phyloP scores from a whole-genome alignment of 92 coral and sea anemone genomes.

The Micromussa lordhowensis region DNA sequence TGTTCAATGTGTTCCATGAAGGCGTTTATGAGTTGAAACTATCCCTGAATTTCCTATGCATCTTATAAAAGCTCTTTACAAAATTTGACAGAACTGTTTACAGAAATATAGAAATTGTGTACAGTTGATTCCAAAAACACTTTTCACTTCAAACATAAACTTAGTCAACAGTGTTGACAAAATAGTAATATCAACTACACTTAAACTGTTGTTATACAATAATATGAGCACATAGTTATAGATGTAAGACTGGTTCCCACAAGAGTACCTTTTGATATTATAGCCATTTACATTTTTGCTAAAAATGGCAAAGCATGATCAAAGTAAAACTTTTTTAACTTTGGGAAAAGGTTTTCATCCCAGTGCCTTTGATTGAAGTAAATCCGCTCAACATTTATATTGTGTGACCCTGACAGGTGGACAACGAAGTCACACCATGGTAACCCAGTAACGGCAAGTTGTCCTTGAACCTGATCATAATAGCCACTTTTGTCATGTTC shows the following conservation, averaged over 20 bases:
- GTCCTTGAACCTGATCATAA: constrained; percentile 63
- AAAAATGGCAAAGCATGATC: constrained; percentile 3
- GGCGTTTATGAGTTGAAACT: no score
- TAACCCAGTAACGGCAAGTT: constrained; percentile 60
- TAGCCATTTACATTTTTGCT: neutral
- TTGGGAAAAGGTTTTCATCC: neutral
- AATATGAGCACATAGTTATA: neutral
- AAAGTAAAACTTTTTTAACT: constrained; percentile 2
- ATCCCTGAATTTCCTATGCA: constrained; percentile 4
- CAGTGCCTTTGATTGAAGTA: constrained; percentile 5
- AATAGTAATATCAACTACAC: constrained; percentile 1
- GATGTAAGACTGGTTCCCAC: neutral
- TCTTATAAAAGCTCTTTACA: neutral
- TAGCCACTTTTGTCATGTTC: constrained; percentile 61
- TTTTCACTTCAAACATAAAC: constrained; percentile 3
- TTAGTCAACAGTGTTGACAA: neutral
- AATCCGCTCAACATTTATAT: constrained; percentile 31
- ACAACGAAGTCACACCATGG: constrained; percentile 68
- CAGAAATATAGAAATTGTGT: neutral
- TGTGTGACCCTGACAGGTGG: constrained; percentile 39
- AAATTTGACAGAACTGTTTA: constrained; percentile 1
- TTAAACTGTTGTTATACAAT: neutral
- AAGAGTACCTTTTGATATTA: neutral
- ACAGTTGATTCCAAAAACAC: neutral
- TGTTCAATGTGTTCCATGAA: no score